Conservation (phyloP, 2,113 vertebrate genomes). For the Lynx canadensis region DNA sequence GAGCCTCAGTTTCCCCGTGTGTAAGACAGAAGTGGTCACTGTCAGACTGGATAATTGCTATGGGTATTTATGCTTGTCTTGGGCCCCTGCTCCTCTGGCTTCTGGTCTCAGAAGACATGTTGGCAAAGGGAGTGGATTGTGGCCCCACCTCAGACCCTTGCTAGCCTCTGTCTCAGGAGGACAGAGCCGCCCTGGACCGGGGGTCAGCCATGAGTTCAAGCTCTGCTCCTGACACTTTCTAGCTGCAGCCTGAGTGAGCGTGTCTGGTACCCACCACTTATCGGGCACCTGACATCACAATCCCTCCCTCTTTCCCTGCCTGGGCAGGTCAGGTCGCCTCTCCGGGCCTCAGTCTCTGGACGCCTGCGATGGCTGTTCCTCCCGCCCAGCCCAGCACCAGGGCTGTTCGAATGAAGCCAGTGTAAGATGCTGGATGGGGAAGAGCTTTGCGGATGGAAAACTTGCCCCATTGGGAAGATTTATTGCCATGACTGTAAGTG, state of each 20-base stretch:
- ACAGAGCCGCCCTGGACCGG: background rate
- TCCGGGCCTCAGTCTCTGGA: background rate
- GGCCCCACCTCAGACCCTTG: background rate
- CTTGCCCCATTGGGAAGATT: background rate
- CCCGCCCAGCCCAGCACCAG: background rate
- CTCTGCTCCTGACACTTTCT: background rate
- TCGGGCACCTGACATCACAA: accelerated
- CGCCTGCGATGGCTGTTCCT: too few relatives aligned
- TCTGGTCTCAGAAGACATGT: background rate
- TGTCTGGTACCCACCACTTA: background rate
- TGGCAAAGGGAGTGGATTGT: too few relatives aligned
- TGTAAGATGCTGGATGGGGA: background rate
- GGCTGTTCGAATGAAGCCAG: background rate
- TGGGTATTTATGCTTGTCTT: background rate
- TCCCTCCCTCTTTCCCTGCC: background rate
- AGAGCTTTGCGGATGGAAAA: background rate
- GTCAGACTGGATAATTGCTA: background rate
- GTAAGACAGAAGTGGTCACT: background rate
- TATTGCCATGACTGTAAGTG: background rate
- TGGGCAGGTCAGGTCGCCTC: background rate
- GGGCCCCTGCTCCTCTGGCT: background rate
- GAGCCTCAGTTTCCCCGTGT: background rate
- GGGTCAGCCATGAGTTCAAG: background rate
- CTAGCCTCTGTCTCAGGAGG: background rate
- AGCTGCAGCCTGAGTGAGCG: background rate